Evolutionary conservation across 1,140 invertebrate species (phyloP).

Genomic region (Odontomachus brunneus): DNA sequence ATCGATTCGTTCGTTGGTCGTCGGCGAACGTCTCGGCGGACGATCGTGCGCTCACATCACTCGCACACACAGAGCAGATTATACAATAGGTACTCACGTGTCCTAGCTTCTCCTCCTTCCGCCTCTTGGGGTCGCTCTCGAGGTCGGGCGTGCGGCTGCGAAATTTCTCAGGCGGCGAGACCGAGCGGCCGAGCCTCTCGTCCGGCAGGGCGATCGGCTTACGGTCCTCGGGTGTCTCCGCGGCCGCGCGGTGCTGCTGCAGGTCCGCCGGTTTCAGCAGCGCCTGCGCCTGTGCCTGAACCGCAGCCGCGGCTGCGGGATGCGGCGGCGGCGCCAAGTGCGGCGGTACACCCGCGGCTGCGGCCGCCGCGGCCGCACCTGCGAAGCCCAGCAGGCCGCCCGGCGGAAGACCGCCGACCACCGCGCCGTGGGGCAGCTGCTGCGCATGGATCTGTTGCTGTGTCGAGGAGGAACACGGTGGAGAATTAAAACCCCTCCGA

Average conservation of each 20-base stretch:
- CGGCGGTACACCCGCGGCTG: constrained; percentile 80
- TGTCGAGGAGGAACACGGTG: constrained; percentile 13
- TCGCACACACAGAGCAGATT: too few species aligned
- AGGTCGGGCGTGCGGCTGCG: constrained; percentile 83
- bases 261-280: constrained; percentile 81
- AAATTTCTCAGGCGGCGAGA: constrained; percentile 87
- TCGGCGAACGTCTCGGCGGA: too few species aligned
- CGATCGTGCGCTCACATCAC: too few species aligned
- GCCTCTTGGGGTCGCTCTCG: constrained; percentile 84
- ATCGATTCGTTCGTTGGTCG: too few species aligned
- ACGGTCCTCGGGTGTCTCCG: constrained; percentile 81
- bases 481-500: constrained; percentile 1
- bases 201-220: constrained; percentile 81
- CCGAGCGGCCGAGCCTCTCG: constrained; percentile 83
- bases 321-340: constrained; percentile 80
- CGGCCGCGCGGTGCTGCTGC: constrained; percentile 79
- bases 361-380: constrained; percentile 81
- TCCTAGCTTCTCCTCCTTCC: constrained; percentile 85
- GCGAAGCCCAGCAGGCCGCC: constrained; percentile 82
- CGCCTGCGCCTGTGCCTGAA: constrained; percentile 80
- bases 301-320: constrained; percentile 77
- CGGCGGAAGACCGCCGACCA: constrained; percentile 87
- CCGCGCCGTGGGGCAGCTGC: constrained; percentile 91
- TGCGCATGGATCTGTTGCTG: constrained; percentile 96
- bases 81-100: constrained; percentile 78